Evolutionary conservation across 2,888 invertebrate species (phyloP), one percentile per base, ranked within the genome.

Genomic region (Erebia aethiops): DNA sequence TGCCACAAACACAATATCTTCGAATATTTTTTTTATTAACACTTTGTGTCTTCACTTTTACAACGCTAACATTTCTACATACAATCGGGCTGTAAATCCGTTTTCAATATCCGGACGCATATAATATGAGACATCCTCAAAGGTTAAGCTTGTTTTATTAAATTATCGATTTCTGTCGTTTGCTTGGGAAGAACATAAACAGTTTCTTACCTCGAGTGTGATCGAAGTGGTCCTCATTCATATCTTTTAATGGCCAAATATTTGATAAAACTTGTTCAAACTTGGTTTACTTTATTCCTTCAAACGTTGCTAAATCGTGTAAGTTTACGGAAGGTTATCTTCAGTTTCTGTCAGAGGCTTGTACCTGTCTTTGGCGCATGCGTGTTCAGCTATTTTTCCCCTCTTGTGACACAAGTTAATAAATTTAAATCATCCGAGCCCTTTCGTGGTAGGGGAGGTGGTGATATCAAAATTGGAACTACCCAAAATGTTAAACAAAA

Each of bases 181-280:
- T 73, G 73, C 66, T 35, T 81, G 81, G 82, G 78, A 80, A 80
- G 76, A 76, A 73, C 70, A 67, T 67, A 64, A 68, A 76, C 69
- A 74, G 63, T 58, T 52, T 81, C 94, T 95, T 94, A 97, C 97
- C 96, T 97, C 96, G 94, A 96, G 94, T 90, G 96, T 95, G 92
- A 96, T 95, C 95, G 95, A 96, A 94, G 96, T 97, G 95, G 96
- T 95, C 97, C 96, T 96, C 97, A 97, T 97, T 97, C 97, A 97
- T 97, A 97, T 95, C 95, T 92, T 87, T 90, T 92, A 86, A 88
- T 77, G 85, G 82, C 81, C 91, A 86, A 84, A 84, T 84, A 81
- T 76, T 85, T 80, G 83, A 84, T 83, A 80, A 92, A 91, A 87
- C 81, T 83, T 77, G 81, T 80, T 82, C 82, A 75, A 78, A 87